phyloP scores from a whole-genome alignment of 2,888 invertebrate species.

The Podotricha telesiphe region DNA sequence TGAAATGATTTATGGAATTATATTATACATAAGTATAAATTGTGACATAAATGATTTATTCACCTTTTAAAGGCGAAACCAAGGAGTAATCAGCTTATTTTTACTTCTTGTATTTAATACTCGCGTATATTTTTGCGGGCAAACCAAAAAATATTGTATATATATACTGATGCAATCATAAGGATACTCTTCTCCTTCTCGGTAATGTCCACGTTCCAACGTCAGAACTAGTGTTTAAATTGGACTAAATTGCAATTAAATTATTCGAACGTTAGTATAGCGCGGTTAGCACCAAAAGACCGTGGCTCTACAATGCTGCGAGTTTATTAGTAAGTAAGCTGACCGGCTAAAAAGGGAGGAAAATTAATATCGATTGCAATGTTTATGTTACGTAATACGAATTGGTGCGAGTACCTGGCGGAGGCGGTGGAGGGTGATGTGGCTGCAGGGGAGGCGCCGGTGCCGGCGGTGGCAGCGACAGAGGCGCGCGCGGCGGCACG shows the following conservation, averaged over 20 bases:
- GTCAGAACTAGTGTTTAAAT: conserved; percentile 18
- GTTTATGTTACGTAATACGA: neutral
- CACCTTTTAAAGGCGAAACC: too few relatives aligned
- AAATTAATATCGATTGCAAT: neutral
- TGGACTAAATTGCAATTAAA: conserved; percentile 7
- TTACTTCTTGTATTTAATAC: too few relatives aligned
- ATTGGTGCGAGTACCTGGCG: conserved; percentile 53
- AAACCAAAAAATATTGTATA: too few relatives aligned
- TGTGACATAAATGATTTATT: too few relatives aligned
- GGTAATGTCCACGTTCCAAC: conserved; percentile 19
- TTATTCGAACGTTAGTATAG: conserved; percentile 9
- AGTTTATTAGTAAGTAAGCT: too few relatives aligned
- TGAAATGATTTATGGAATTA: too few relatives aligned
- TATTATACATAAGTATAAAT: too few relatives aligned
- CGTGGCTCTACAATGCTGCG: neutral
- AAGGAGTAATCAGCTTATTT: too few relatives aligned
- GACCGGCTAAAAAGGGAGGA: neutral
- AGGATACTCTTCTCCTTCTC: too few relatives aligned
- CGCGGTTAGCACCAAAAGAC: neutral
- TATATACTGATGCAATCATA: too few relatives aligned
- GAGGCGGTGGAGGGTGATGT: conserved; percentile 64
- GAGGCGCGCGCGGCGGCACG: conserved; percentile 52
- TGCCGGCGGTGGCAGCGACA: conserved; percentile 64
- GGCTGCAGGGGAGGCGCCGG: conserved; percentile 61
- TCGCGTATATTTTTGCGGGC: too few relatives aligned